Evolutionary conservation across 2,888 invertebrate species (phyloP).

Genomic region (Macrophya annulata): DNA sequence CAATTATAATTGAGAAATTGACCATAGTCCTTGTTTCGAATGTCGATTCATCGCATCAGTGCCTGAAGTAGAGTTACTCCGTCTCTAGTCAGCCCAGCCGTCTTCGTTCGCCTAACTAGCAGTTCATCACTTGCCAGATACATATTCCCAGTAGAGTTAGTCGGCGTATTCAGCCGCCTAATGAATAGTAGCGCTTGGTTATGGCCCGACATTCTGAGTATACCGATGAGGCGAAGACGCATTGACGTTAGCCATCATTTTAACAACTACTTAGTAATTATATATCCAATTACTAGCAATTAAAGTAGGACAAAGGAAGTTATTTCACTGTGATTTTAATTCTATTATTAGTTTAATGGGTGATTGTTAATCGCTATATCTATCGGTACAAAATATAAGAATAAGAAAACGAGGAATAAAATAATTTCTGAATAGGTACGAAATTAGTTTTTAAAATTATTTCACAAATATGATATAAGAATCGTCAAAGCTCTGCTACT

Average conservation of each 20-base stretch:
- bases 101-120: not conserved
- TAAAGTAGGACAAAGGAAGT: not conserved
- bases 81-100: slow-evolving; percentile 15
- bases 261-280: not conserved
- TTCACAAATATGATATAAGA: too few relatives aligned
- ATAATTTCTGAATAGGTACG: not conserved
- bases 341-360: not conserved
- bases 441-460: not conserved
- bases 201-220: not conserved
- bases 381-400: not conserved
- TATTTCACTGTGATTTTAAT: not conserved
- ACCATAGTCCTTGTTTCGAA: not conserved
- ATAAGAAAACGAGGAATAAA: not conserved
- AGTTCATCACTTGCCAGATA: not conserved
- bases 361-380: not conserved
- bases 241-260: not conserved
- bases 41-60: not conserved
- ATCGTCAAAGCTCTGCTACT: not conserved
- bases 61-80: slow-evolving; percentile 9
- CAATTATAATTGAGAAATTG: not conserved
- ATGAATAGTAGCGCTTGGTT: slow-evolving; percentile 24
- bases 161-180: slow-evolving; percentile 3
- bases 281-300: not conserved
- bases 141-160: slow-evolving; percentile 17
- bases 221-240: not conserved